These are phyloP conservation scores for Catocala fraxini DNA, from an alignment of 2,888 invertebrate genomes.

Conservation along the genomic window DNA sequence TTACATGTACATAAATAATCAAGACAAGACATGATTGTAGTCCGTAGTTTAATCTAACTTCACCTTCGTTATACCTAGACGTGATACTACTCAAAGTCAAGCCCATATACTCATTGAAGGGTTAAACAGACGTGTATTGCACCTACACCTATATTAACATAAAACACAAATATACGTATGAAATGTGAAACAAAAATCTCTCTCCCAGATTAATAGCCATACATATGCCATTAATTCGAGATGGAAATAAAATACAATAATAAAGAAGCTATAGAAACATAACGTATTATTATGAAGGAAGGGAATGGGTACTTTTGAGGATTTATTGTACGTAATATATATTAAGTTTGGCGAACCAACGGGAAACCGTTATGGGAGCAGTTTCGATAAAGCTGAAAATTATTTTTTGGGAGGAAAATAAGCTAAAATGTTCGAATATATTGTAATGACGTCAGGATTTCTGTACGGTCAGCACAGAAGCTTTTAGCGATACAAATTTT, in stretches of 20 bases:
- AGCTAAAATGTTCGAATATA: slow-evolving; percentile 5
- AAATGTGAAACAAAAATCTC: too few species aligned
- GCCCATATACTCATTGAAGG: too few species aligned
- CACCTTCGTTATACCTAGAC: too few species aligned
- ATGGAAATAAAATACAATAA: slow-evolving; percentile 36
- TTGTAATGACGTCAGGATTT: neutral
- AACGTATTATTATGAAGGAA: slow-evolving; percentile 37
- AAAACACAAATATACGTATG: too few species aligned
- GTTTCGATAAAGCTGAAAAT: slow-evolving; percentile 35
- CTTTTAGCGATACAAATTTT: slow-evolving; percentile 6
- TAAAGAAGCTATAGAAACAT: slow-evolving; percentile 25
- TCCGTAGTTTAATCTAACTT: too few species aligned
- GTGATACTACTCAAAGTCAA: too few species aligned
- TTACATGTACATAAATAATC: too few species aligned
- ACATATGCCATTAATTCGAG: slow-evolving; percentile 10
- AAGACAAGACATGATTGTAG: too few species aligned
- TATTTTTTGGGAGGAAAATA: slow-evolving; percentile 18
- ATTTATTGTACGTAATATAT: slow-evolving; percentile 45
- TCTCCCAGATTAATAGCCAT: neutral
- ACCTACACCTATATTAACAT: too few species aligned
- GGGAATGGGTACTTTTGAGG: slow-evolving; percentile 42
- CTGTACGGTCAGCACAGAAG: slow-evolving; percentile 1
- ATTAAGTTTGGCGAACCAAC: slow-evolving; percentile 43
- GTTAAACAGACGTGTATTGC: too few species aligned
- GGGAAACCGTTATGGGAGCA: slow-evolving; percentile 25